A percentile compares a stretch with the other conserved stretches of the same genome.
Evolutionary conservation across 2,888 invertebrate genomes (phyloP).

Genomic region (Pollenia griseotomentosa): DNA sequence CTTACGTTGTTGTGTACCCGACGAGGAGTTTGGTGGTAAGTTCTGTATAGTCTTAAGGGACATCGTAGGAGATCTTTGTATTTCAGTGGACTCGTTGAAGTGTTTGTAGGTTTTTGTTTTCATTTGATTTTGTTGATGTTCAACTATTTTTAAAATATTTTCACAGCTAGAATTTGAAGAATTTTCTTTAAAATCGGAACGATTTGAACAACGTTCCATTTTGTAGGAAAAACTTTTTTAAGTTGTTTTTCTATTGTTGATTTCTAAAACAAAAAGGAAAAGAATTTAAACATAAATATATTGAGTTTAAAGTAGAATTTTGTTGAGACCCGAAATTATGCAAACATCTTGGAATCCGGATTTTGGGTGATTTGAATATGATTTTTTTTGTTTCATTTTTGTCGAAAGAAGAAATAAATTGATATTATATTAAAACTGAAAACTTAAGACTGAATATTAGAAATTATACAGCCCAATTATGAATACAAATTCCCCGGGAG

Average conservation of each 20-base stretch:
- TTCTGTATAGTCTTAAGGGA: constrained; percentile 37
- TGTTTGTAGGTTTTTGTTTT: constrained; percentile 52
- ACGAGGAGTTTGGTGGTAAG: not conserved
- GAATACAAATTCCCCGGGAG: no score
- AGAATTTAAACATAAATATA: not conserved
- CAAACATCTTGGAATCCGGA: no score
- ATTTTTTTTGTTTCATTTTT: no score
- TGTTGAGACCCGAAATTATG: no score
- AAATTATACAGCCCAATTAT: no score
- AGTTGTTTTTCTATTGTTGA: not conserved
- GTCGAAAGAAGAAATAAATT: no score
- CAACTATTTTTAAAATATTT: constrained; percentile 63
- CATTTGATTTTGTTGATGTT: constrained; percentile 55
- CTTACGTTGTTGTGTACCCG: constrained; percentile 73
- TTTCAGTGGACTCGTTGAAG: constrained; percentile 25
- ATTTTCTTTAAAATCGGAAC: constrained; percentile 66
- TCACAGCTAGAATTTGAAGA: constrained; percentile 59
- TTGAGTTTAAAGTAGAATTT: no score
- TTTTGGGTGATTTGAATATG: no score
- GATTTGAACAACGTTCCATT: constrained; percentile 58
- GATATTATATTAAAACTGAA: no score
- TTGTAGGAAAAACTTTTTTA: not conserved
- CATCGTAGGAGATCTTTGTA: constrained; percentile 27
- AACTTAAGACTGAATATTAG: no score
- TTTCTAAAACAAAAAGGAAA: constrained; percentile 37